These are phyloP conservation scores for Cosmia pyralina DNA, from an alignment of 2,888 invertebrate genomes.

Conservation along the genomic window DNA sequence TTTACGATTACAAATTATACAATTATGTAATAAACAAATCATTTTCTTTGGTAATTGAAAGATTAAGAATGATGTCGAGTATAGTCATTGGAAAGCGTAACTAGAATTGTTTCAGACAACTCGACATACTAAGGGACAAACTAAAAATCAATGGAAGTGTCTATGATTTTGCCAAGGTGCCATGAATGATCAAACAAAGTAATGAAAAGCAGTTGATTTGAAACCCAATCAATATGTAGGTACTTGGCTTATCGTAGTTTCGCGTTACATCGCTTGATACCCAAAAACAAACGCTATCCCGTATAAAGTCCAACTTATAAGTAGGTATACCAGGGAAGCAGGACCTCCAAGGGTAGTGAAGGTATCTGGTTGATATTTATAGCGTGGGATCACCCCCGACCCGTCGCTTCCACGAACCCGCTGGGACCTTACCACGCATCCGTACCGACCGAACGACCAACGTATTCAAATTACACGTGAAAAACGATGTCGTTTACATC, in stretches of 20 bases:
- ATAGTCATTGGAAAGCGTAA: neutral
- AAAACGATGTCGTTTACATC: constrained; percentile 54
- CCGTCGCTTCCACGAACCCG: constrained; percentile 66
- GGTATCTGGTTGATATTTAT: constrained; percentile 60
- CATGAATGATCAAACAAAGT: neutral
- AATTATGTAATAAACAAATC: neutral
- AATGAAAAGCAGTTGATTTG: neutral
- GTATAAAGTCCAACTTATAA: constrained; percentile 7
- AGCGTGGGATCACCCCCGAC: constrained; percentile 63
- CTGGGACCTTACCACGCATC: constrained; percentile 63
- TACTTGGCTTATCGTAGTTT: no score
- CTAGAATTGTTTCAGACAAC: no score
- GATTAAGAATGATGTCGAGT: neutral
- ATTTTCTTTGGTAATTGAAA: neutral
- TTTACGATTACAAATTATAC: neutral
- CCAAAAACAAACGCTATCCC: neutral
- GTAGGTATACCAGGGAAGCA: neutral
- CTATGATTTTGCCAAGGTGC: neutral
- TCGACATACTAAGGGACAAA: no score
- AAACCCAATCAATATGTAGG: neutral
- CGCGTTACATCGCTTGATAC: no score
- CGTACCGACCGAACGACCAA: constrained; percentile 38
- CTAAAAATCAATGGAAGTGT: neutral
- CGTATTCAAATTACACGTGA: constrained; percentile 60
- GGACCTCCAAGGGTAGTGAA: constrained; percentile 35